A percentile compares a stretch with the other conserved stretches of the same genome.
These are phyloP conservation scores for Isotomurus palustris DNA, from an alignment of 2,888 invertebrate species.

Conservation along the genomic window DNA sequence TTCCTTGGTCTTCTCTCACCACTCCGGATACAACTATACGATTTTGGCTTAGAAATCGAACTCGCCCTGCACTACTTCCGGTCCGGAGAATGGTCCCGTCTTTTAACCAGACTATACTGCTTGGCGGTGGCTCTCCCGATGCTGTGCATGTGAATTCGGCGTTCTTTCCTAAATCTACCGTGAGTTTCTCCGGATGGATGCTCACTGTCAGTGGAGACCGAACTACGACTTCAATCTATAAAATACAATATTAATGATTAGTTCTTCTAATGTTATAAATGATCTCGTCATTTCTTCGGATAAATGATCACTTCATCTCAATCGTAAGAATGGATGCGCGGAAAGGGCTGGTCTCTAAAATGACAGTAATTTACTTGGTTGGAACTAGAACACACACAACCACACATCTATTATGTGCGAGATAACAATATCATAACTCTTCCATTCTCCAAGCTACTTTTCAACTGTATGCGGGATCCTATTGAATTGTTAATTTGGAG, in stretches of 20 bases:
- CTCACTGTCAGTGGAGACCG: conserved; percentile 60
- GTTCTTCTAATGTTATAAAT: too few species aligned
- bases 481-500: neutral
- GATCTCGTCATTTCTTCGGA: neutral
- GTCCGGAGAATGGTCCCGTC: conserved; percentile 51
- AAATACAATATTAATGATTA: neutral
- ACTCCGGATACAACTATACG: conserved; percentile 56
- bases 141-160: conserved; percentile 64
- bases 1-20: conserved; percentile 67
- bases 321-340: neutral
- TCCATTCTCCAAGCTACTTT: neutral
- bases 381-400: too few species aligned
- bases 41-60: conserved; percentile 60
- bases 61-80: conserved; percentile 59
- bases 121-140: conserved; percentile 46
- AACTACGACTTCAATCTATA: conserved; percentile 58
- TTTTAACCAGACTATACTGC: conserved; percentile 53
- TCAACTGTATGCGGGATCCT: neutral
- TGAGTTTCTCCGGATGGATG: conserved; percentile 61
- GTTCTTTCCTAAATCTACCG: conserved; percentile 67
- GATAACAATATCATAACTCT: too few species aligned
- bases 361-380: neutral
- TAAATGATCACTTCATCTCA: neutral
- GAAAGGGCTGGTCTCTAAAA: too few species aligned
- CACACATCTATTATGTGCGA: too few species aligned